Percentiles rank a stretch among this genome's conserved stretches.
These are phyloP conservation scores for Megalopta genalis DNA, from an alignment of 1,140 invertebrate genomes.

Conservation along the genomic window DNA sequence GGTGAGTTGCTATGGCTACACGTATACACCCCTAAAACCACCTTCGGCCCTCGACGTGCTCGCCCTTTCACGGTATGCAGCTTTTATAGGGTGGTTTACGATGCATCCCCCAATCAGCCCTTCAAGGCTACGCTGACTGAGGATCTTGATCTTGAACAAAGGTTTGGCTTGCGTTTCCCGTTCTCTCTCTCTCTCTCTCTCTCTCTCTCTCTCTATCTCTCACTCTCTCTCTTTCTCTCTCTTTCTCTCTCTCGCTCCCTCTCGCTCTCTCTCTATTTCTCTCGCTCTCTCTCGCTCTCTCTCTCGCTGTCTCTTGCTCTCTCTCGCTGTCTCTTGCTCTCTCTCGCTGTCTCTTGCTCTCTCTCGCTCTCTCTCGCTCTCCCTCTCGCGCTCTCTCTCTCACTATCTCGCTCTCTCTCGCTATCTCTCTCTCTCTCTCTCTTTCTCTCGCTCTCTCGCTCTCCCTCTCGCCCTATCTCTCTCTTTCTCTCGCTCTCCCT, in stretches of 20 bases:
- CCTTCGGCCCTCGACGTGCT: slow-evolving; percentile 45
- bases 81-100: slow-evolving; percentile 64
- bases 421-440: not conserved
- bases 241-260: slow-evolving; percentile 1
- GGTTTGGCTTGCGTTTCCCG: slow-evolving; percentile 4
- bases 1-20: slow-evolving; percentile 70
- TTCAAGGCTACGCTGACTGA: slow-evolving; percentile 45
- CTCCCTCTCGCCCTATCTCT: not conserved
- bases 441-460: slow-evolving; percentile 1
- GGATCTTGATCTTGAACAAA: slow-evolving; percentile 68
- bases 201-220: not conserved
- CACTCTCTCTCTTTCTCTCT: not conserved
- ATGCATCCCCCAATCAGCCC: slow-evolving; percentile 51
- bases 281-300: not conserved
- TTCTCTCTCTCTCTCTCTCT: not conserved
- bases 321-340: not conserved
- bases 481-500: not conserved
- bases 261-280: not conserved
- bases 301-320: not conserved
- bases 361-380: slow-evolving; percentile 8
- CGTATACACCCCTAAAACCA: slow-evolving; percentile 57
- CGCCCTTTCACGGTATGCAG: slow-evolving; percentile 52
- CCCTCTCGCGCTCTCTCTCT: not conserved
- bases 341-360: slow-evolving; percentile 15
- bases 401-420: no score